phyloP scores from a whole-genome alignment of 2,888 invertebrate genomes.

The Apamea anceps region DNA sequence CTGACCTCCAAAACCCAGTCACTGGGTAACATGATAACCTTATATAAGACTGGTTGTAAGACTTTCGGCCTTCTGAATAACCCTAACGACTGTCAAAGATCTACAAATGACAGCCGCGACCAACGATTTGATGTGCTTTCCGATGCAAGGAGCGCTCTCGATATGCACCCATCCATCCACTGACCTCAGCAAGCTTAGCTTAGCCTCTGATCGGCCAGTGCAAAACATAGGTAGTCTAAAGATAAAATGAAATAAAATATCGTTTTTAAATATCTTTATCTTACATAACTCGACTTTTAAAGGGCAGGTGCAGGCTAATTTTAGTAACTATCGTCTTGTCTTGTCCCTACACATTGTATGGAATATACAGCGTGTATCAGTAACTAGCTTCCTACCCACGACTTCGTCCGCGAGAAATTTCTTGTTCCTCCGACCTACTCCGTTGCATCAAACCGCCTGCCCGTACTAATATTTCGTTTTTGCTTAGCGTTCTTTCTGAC shows the following conservation, averaged over 20 bases:
- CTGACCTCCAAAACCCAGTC: neutral
- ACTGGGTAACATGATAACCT: neutral
- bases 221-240: neutral
- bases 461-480: neutral
- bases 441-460: neutral
- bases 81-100: neutral
- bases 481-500: neutral
- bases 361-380: neutral
- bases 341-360: conserved; percentile 35
- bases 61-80: neutral
- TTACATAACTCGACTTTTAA: conserved; percentile 54
- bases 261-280: conserved; percentile 47
- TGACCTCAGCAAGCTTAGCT: neutral
- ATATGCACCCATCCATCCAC: neutral
- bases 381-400: neutral
- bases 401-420: neutral
- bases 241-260: conserved; percentile 29
- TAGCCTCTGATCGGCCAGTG: neutral
- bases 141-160: too few relatives aligned
- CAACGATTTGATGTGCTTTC: neutral
- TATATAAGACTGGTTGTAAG: too few relatives aligned
- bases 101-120: neutral
- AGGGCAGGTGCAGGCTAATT: conserved; percentile 71
- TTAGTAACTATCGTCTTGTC: conserved; percentile 65
- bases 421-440: neutral